phyloP scores from a whole-genome alignment of 2,888 invertebrate species.

The Zygogramma bicolorata region DNA sequence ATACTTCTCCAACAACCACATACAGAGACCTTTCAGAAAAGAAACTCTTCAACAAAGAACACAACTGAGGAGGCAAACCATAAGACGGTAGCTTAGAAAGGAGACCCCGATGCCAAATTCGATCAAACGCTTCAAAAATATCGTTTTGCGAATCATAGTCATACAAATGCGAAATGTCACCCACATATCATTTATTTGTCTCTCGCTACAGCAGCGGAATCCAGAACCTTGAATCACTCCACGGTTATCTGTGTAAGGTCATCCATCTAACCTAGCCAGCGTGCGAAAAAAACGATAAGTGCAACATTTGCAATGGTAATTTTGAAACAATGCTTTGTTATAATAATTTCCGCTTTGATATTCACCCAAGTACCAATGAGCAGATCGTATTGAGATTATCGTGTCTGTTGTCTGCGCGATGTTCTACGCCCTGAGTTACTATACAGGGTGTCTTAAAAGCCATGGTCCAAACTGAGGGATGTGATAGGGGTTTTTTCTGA shows the following conservation, averaged over 20 bases:
- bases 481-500: no score
- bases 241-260: conserved; percentile 20
- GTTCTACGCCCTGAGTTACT: not conserved
- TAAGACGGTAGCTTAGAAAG: no score
- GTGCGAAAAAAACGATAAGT: conserved; percentile 12
- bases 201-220: not conserved
- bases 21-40: no score
- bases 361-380: not conserved
- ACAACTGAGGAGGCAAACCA: no score
- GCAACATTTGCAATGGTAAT: conserved; percentile 23
- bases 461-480: no score
- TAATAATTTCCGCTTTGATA: conserved; percentile 18
- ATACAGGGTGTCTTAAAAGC: no score
- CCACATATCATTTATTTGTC: not conserved
- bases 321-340: conserved; percentile 15
- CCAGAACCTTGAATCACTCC: not conserved
- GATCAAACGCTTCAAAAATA: no score
- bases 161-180: no score
- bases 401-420: not conserved
- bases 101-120: no score
- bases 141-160: no score
- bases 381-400: not conserved
- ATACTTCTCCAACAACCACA: no score
- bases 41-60: no score
- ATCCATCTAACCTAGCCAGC: not conserved